phyloP scores from a whole-genome alignment of 2,113 vertebrate genomes.

The Lathamus discolor region DNA sequence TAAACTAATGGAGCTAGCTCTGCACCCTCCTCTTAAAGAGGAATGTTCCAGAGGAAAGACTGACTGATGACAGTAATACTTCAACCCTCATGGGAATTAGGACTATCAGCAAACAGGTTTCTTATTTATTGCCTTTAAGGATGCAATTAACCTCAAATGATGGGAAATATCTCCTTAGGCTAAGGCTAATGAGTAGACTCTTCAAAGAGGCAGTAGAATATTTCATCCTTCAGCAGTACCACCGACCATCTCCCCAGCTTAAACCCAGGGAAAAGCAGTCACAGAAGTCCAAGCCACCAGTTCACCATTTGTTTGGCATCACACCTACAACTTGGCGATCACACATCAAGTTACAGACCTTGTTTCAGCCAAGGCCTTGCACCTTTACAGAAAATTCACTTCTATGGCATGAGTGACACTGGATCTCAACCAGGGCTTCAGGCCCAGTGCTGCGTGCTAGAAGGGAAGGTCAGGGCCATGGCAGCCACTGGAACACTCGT shows the following conservation, averaged over 20 bases:
- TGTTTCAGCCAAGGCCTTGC: not conserved
- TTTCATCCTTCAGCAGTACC: not conserved
- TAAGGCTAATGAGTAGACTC: not conserved
- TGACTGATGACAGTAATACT: not conserved
- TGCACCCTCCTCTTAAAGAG: not conserved
- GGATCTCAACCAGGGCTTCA: not conserved
- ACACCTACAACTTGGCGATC: not conserved
- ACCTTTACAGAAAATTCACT: not conserved
- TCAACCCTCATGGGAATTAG: not conserved
- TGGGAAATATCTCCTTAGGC: not conserved
- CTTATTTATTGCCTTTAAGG: not conserved
- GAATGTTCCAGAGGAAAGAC: not conserved
- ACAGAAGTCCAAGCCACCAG: not conserved
- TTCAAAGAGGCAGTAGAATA: not conserved
- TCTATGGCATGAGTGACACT: fast-evolving
- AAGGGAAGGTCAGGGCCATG: not conserved
- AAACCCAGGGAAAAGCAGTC: not conserved
- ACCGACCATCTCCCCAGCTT: not conserved
- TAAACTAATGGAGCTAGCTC: not conserved
- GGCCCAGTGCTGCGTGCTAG: not conserved
- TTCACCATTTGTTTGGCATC: not conserved
- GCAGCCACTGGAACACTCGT: not conserved
- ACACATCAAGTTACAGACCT: not conserved
- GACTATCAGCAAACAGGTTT: not conserved
- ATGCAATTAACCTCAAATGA: not conserved